Conservation (phyloP, 2,797 vertebrate genomes). For the Pangasius sanitwongsei region DNA sequence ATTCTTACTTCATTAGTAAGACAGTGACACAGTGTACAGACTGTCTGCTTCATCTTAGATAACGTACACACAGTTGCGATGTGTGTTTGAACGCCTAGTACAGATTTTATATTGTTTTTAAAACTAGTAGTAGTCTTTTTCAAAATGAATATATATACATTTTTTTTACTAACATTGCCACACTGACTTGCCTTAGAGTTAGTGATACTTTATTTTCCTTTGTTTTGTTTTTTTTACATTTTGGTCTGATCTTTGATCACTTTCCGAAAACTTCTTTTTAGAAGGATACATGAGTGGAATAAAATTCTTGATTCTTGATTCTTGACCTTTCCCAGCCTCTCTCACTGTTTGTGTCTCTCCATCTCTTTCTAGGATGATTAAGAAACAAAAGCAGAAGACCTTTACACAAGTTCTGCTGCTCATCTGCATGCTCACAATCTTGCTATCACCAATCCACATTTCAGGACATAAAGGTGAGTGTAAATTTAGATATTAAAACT, state of each 20-base stretch:
- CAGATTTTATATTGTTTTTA: neutral
- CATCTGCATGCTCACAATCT: constrained; percentile 87
- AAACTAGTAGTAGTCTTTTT: no score
- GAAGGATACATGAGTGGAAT: neutral
- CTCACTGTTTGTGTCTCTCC: constrained; percentile 2
- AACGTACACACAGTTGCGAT: neutral
- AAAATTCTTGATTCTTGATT: neutral
- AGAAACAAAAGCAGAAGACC: constrained; percentile 84
- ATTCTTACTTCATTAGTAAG: neutral
- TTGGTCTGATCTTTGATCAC: no score
- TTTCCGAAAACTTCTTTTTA: neutral
- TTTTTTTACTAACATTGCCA: no score
- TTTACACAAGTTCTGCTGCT: constrained; percentile 90
- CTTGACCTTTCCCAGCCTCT: neutral
- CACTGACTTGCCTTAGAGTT: no score
- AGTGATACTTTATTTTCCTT: no score
- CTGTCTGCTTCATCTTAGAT: neutral
- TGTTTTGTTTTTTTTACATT: no score
- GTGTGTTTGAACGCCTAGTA: neutral
- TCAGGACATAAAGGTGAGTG: constrained; percentile 88
- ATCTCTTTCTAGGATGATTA: constrained; percentile 87
- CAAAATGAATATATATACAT: no score
- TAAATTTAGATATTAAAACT: neutral
- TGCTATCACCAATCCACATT: constrained; percentile 82
- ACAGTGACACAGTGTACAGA: neutral